Base-by-base conservation (phyloP, 1,140 invertebrate genomes). In the Pseudomyrmex dendroicus region DNA sequence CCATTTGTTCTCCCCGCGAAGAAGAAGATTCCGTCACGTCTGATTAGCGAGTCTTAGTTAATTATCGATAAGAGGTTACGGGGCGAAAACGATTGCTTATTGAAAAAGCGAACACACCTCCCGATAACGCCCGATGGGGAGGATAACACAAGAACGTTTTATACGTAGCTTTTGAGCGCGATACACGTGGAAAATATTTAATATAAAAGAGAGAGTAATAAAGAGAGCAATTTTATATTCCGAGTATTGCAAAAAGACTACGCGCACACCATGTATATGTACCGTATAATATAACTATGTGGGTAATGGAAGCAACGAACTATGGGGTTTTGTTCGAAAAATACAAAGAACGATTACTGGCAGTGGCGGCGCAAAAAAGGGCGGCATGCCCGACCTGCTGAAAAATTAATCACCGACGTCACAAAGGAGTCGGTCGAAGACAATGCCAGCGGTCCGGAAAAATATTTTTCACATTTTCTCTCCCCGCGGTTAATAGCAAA, bases 371-470 rank as follows among this genome's bases (percentile, higher is more conserved):
- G 57, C 68, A 86, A 85, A 74, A 78, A 73, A 77, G 70, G 64
- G 83, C 63, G 73, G 83, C 72, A 59, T 73, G 62, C 82, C 82
- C 54, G 63, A 62, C 82, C 64, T 84, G 46, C 52, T 13, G 85
- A 91, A 89, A 91, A 91, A 93, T 93, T 93, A 92, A 92, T 93
- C 88, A 91, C 70, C 46, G 54, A 22, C 59, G 20, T 72, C 85
- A 91, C 85, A 91, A 92, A 88, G 83, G 86, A 64, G 83, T 66
- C 66, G 77, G 64, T 70, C 63, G 72, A 82, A 89, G 89, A 93
- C 92, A 92, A 92, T 91, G 77, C 54, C 83, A 61, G 59, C 35
- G 84, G 84, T n/a, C 66, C 46, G 84, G 89, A 89, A 92, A 91
- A 92, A 89, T 92, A 90, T 92, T 91, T 86, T 89, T 89, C 86